Base-by-base conservation (phyloP, 1,140 invertebrate species). In the Pinna nobilis region DNA sequence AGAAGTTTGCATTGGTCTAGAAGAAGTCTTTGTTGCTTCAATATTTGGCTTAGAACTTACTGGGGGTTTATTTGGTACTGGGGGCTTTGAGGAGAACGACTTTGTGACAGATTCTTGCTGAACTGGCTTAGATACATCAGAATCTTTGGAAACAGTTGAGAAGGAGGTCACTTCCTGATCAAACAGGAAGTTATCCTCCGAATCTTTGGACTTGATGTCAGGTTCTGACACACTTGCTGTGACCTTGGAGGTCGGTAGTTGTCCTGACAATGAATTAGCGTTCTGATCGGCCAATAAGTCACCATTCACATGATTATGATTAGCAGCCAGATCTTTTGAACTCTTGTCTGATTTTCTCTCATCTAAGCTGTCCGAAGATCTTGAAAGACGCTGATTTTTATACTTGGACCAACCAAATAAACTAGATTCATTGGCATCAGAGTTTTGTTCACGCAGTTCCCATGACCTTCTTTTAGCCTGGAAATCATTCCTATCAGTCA, bases 401-500 rank as follows among this genome's bases (percentile, higher is more conserved):
- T 59, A 49, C 33, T 75, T 73, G 4, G 53, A 47, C 23, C 70
- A 68, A 11, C 65, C 57, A 47, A 51, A 41, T 15, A 61, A 9
- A 55, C 33, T 63, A 37, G 41, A 30, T 32, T 71, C 64, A 37
- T 50, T 57, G 11, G 37, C 60, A 39, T 72, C 74, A 0, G 55
- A 74, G 23, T 51, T 73, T 41, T 64, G 66, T 72, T 74, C 75
- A 20, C 69, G 23, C 18, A 71, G 47, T 65, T 80, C 74, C 78
- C 78, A 80, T 18, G 78, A 80, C 7, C 78, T 33, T 23, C 78
- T 25, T 64, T 80, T 80, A 18, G 68, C 50, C 35, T 65, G 65
- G 44, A 69, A 68, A 13, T 69, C 60, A 33, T 30, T 64, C 25
- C 39, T 50, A 11, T 67, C 69, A 3, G 32, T 53, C 23, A 68